A percentile compares a stretch with the other conserved stretches of the same genome.
These are phyloP conservation scores for Psephotus haematonotus DNA, from an alignment of 2,113 vertebrate genomes.

Conservation along the genomic window DNA sequence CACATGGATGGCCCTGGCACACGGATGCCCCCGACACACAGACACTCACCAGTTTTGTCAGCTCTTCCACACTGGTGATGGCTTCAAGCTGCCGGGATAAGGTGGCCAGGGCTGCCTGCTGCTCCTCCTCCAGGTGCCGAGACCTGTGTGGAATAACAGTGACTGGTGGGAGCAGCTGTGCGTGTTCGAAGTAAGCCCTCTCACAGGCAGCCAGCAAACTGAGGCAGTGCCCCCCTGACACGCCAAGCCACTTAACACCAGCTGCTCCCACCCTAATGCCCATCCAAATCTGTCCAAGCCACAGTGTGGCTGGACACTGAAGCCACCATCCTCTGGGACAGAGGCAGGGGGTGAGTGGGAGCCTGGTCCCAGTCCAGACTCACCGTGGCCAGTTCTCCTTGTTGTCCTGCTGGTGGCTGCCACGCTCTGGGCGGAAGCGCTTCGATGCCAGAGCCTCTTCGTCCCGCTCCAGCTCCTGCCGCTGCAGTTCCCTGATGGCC, in stretches of 20 bases:
- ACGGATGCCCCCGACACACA: rapidly evolving
- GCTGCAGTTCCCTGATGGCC: conserved; percentile 89
- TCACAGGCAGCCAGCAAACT: not conserved
- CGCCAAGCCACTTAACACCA: rapidly evolving
- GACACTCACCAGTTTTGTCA: conserved; percentile 85
- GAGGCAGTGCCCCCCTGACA: rapidly evolving
- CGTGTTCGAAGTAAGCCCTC: not conserved
- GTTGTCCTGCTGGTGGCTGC: conserved; percentile 81
- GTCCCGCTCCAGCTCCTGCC: conserved; percentile 88
- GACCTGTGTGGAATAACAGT: conserved; percentile 5
- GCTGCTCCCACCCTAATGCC: not conserved
- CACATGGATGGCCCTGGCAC: not conserved
- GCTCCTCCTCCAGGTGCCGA: conserved; percentile 76
- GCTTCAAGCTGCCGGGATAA: conserved; percentile 83
- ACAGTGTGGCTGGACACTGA: rapidly evolving
- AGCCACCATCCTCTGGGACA: not conserved
- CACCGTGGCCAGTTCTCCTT: conserved; percentile 95
- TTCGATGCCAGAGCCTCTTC: conserved; percentile 92
- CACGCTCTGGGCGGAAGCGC: conserved; percentile 85
- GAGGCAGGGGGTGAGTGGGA: rapidly evolving
- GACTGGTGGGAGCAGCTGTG: rapidly evolving
- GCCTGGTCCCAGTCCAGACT: not conserved
- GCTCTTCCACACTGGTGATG: conserved; percentile 87
- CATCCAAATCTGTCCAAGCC: not conserved
- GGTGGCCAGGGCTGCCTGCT: conserved; percentile 75